These are phyloP conservation scores for Epinephelus moara DNA, from an alignment of 2,113 vertebrate species.

Conservation along the genomic window DNA sequence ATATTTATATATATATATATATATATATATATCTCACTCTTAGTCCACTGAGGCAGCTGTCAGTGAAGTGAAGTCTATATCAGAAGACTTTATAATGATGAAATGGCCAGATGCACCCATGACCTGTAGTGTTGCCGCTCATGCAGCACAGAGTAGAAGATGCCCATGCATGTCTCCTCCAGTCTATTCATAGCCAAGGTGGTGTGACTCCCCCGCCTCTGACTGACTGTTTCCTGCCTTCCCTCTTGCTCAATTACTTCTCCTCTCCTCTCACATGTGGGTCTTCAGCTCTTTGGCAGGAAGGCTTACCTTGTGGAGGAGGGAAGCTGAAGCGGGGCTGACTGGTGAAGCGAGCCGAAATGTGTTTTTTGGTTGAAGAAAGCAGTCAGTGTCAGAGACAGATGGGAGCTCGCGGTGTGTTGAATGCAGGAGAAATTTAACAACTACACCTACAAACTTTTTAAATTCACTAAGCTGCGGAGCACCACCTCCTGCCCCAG, in stretches of 20 bases:
- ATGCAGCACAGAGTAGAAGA: conserved; percentile 50
- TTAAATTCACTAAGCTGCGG: conserved; percentile 42
- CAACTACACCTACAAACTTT: conserved; percentile 11
- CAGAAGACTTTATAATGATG: conserved; percentile 35
- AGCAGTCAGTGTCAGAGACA: background rate
- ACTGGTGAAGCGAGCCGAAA: conserved; percentile 17
- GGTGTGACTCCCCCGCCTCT: conserved; percentile 60
- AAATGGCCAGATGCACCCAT: conserved; percentile 48
- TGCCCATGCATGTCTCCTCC: conserved; percentile 61
- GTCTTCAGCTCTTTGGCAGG: conserved; percentile 66
- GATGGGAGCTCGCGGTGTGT: background rate
- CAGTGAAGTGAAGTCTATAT: conserved; percentile 35
- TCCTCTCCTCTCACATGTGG: conserved; percentile 78
- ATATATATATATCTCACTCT: background rate
- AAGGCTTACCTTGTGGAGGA: conserved; percentile 70
- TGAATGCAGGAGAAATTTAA: conserved; percentile 14
- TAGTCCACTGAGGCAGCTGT: conserved; percentile 6
- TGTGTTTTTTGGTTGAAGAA: conserved; percentile 45
- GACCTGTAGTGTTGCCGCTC: conserved; percentile 43
- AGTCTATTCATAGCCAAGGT: conserved; percentile 74
- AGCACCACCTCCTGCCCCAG: conserved; percentile 29
- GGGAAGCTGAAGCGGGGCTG: conserved; percentile 43
- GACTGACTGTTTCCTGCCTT: conserved; percentile 71
- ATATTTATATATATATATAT: background rate
- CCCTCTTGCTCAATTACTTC: conserved; percentile 74